Conservation (phyloP, 2,113 vertebrate genomes). For the Leptosomus discolor region DNA sequence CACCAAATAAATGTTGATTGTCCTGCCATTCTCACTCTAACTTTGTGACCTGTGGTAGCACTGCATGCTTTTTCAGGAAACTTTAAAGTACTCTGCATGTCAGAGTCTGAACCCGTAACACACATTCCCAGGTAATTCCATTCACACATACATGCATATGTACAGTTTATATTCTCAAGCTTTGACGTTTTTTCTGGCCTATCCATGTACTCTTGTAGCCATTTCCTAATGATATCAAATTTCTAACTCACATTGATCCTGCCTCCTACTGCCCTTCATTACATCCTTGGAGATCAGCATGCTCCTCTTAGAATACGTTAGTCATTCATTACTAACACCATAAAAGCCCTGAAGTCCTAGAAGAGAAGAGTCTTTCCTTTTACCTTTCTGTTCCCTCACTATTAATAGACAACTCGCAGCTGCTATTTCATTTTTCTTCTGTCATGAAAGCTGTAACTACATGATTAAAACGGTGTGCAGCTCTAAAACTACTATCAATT, state of each 20-base stretch:
- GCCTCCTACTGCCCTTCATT: constrained; percentile 16
- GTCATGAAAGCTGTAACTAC: constrained; percentile 58
- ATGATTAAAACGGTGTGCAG: constrained; percentile 62
- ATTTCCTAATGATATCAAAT: constrained; percentile 3
- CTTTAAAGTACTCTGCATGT: background rate
- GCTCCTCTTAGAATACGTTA: constrained; percentile 23
- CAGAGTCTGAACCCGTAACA: background rate
- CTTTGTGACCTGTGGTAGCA: fast-evolving
- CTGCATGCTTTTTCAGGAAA: background rate
- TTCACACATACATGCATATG: background rate
- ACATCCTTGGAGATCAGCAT: constrained; percentile 15
- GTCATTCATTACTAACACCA: background rate
- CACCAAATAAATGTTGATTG: background rate
- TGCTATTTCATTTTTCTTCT: constrained; percentile 68
- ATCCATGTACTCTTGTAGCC: background rate
- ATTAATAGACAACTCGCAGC: constrained; percentile 63
- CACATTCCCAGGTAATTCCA: background rate
- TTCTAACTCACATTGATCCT: constrained; percentile 37
- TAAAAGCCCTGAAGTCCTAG: constrained; percentile 9
- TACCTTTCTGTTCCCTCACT: constrained; percentile 31
- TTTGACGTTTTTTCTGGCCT: background rate
- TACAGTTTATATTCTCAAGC: background rate
- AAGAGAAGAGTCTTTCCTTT: constrained; percentile 22
- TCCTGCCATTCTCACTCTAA: background rate
- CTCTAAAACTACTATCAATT: constrained; percentile 69